These are phyloP conservation scores for Amblyornis subalaris DNA, from an alignment of 2,113 vertebrate species.

Conservation along the genomic window DNA sequence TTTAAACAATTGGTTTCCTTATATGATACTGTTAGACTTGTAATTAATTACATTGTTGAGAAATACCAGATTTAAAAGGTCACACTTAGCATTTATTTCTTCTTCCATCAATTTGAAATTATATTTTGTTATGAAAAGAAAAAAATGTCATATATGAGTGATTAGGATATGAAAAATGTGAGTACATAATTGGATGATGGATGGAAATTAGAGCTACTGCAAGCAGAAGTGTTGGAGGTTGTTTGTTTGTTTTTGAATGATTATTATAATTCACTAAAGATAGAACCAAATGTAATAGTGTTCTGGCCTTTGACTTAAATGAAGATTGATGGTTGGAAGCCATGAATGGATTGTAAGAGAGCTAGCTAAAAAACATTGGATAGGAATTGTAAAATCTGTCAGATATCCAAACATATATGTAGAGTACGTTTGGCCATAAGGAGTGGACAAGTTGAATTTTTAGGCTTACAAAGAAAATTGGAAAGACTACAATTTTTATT, in stretches of 20 bases:
- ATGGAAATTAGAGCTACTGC: background rate
- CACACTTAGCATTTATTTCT: background rate
- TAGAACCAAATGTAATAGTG: background rate
- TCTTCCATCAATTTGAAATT: background rate
- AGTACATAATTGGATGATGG: background rate
- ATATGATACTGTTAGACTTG: background rate
- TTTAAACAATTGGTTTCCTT: background rate
- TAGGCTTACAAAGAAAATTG: conserved; percentile 62
- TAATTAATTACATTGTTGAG: background rate
- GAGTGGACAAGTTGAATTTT: conserved; percentile 67
- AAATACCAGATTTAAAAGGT: background rate
- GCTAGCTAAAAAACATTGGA: conserved; percentile 32
- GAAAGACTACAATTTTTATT: conserved; percentile 65
- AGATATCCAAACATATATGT: conserved; percentile 12
- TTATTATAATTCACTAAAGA: background rate
- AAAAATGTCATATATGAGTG: background rate
- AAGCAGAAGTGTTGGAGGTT: background rate
- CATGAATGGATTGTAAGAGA: conserved; percentile 47
- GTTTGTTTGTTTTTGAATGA: background rate
- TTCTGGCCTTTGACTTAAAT: background rate
- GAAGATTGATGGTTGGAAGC: conserved; percentile 29
- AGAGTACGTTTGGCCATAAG: conserved; percentile 35
- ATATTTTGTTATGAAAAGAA: background rate
- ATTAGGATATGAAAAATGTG: background rate
- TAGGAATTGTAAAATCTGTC: conserved; percentile 58